Evolutionary conservation across 2,797 vertebrate species (phyloP), one percentile per base, ranked within the genome.

Genomic region (Phrynocephalus forsythii): DNA sequence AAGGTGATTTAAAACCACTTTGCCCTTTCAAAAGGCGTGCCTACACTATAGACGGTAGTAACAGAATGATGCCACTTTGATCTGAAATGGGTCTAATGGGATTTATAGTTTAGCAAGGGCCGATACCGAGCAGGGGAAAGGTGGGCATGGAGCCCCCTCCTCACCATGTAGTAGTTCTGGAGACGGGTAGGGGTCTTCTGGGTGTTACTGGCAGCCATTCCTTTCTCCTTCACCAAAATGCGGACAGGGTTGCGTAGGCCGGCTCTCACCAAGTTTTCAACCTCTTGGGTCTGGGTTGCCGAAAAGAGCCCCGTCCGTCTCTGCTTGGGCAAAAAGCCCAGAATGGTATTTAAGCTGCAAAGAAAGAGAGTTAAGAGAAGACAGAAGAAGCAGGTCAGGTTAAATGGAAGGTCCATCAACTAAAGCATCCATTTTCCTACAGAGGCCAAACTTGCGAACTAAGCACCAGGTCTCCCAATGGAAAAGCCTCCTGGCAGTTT

Each of bases 171-270:
- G 88, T 97, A 98, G 96, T 99, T 99, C 92, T 97, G 96, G 76
- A 99, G 98, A 38, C 97, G 97, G 0, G 97, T 95, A 0, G 99
- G 99, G 0, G 99, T 99, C 89, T 98, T 99, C 96, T 98, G 98
- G 1, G 95, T 88, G 66, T 93, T 96, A 86, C 94, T 95, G 71
- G 97, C 97, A 0, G 98, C 97, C 73, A 97, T 94, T 0, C 98
- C 99, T 91, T 99, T 99, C 97, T 99, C 99, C 90, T 99, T 99
- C 86, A 99, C 99, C 0, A 97, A 95, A 94, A 99, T 97, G 26
- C 99, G 98, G 1, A 99, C 98, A 0, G 99, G 99, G 94, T 99
- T 99, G n/a, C 99, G 95, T 67, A 99, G 98, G 0, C 99, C 99
- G 0, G 99, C 99, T 9, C 99, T 96, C 93, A 99, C 98, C 96